phyloP scores from a whole-genome alignment of 1,140 invertebrate species.

The Chironomus striatipennis region DNA sequence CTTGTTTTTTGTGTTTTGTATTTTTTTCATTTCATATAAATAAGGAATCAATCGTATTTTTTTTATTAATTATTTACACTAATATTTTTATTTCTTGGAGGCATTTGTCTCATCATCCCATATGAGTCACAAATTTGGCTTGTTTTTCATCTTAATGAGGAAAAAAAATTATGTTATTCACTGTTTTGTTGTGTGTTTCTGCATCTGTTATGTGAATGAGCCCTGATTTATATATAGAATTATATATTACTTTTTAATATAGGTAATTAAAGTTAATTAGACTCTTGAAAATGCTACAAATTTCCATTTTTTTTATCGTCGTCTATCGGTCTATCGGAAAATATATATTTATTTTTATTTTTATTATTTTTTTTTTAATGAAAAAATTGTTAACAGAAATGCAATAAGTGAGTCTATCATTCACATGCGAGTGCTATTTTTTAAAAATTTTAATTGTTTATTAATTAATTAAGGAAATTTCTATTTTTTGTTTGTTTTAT shows the following conservation, averaged over 20 bases:
- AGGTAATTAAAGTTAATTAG: neutral
- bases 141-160: neutral
- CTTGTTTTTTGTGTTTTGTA: too few species aligned
- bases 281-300: neutral
- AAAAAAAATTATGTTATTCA: neutral
- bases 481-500: too few species aligned
- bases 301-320: neutral
- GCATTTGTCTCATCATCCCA: neutral
- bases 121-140: constrained; percentile 3
- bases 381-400: neutral
- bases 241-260: too few species aligned
- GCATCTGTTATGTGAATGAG: neutral
- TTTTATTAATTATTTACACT: neutral
- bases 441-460: too few species aligned
- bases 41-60: neutral
- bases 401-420: neutral
- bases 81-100: neutral
- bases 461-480: too few species aligned
- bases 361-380: neutral
- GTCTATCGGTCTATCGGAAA: too few species aligned
- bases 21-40: neutral
- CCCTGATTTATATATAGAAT: neutral
- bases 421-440: too few species aligned
- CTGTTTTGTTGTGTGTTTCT: neutral
- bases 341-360: too few species aligned